Evolutionary conservation across 2,113 vertebrate species (phyloP).

Genomic region (Dryoscopus gambensis): DNA sequence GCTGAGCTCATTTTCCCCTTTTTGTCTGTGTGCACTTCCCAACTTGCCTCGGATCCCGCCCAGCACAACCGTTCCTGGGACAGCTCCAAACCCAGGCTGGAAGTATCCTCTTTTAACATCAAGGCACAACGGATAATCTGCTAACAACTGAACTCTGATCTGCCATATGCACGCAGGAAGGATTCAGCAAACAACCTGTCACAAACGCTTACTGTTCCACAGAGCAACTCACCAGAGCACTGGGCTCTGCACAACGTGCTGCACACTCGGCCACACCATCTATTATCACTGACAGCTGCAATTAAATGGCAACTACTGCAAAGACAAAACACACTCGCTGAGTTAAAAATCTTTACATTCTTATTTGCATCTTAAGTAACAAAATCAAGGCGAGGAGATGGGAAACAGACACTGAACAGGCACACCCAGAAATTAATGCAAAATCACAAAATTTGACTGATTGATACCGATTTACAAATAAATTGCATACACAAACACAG

Average conservation of each 20-base stretch:
- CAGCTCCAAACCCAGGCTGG: background rate
- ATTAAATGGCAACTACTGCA: background rate
- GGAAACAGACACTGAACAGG: background rate
- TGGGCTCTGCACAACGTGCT: background rate
- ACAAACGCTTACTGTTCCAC: constrained; percentile 17
- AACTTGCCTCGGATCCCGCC: background rate
- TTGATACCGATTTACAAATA: background rate
- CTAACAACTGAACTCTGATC: background rate
- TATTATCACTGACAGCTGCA: background rate
- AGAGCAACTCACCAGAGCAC: background rate
- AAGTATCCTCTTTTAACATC: background rate
- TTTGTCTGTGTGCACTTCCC: background rate
- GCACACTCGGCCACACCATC: background rate
- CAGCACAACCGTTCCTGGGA: background rate
- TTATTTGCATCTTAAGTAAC: background rate
- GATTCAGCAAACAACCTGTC: constrained; percentile 54
- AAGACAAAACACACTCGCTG: background rate
- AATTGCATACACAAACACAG: background rate
- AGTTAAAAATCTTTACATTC: background rate
- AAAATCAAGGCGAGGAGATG: background rate
- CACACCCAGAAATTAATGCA: background rate
- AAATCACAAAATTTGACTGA: background rate
- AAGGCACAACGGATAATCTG: background rate
- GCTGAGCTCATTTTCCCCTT: background rate
- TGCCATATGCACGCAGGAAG: constrained; percentile 52